Evolutionary conservation across 1,140 invertebrate species (phyloP).

Genomic region (Megalonaias nervosa): DNA sequence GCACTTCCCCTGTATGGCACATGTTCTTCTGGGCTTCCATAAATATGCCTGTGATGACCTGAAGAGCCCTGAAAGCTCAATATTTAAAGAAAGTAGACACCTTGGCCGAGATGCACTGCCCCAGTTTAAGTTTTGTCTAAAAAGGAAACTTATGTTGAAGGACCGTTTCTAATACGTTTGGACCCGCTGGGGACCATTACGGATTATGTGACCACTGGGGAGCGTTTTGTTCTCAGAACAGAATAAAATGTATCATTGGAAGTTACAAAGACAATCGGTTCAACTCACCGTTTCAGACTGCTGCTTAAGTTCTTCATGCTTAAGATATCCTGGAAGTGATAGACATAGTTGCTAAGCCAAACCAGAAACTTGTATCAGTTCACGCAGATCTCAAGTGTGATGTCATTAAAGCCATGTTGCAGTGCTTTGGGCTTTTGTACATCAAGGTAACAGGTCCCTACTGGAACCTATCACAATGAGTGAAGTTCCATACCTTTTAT

Average conservation of each 20-base stretch:
- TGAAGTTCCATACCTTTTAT: too few relatives aligned
- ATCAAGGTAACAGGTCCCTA: slow-evolving; percentile 14
- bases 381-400: slow-evolving; percentile 4
- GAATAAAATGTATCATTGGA: slow-evolving; percentile 7
- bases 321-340: slow-evolving; percentile 8
- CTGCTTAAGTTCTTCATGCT: slow-evolving; percentile 3
- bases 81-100: not conserved
- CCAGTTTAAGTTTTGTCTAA: slow-evolving; percentile 8
- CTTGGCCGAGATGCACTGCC: slow-evolving; percentile 12
- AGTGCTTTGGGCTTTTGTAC: slow-evolving; percentile 26
- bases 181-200: not conserved
- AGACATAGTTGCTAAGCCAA: slow-evolving; percentile 1
- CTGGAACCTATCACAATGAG: too few relatives aligned
- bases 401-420: not conserved
- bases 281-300: slow-evolving; percentile 4
- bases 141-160: too few relatives aligned
- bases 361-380: slow-evolving; percentile 11
- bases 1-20: too few relatives aligned
- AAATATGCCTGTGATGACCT: not conserved
- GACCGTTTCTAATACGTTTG: not conserved
- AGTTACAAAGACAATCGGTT: slow-evolving; percentile 15
- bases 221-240: not conserved
- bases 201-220: slow-evolving; percentile 3
- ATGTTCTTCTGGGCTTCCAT: too few relatives aligned
- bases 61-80: not conserved